Evolutionary conservation across 2,113 vertebrate species (phyloP).

Genomic region (Steatornis caripensis): DNA sequence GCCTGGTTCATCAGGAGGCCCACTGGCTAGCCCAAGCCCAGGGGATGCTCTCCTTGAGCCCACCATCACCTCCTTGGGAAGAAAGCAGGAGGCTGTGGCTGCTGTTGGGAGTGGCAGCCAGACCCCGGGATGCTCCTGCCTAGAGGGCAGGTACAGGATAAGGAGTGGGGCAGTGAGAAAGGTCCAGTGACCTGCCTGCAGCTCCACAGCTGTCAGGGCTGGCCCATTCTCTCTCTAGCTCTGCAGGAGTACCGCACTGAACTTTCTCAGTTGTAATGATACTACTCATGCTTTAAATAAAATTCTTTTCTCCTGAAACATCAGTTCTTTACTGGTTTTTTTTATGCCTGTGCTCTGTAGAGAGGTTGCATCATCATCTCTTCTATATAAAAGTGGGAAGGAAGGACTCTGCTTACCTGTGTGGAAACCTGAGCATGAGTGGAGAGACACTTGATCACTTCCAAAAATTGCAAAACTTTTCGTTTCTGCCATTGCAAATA

Average conservation of each 20-base stretch:
- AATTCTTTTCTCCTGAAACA: neutral
- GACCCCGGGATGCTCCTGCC: neutral
- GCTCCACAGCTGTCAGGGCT: neutral
- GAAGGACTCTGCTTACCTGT: neutral
- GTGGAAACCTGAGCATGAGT: neutral
- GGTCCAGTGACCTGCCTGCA: neutral
- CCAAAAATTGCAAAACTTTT: neutral
- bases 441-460: neutral
- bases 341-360: neutral
- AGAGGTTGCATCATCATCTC: neutral
- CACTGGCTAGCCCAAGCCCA: neutral
- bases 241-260: accelerated
- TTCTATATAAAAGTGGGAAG: neutral
- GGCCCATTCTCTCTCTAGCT: neutral
- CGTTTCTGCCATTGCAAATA: neutral
- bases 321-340: neutral
- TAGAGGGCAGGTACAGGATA: neutral
- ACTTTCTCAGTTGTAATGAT: neutral
- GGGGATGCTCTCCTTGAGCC: neutral
- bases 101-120: neutral
- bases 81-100: neutral
- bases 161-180: neutral
- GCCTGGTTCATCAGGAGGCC: neutral
- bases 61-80: accelerated
- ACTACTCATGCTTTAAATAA: neutral